Base-by-base conservation (phyloP, 2,888 invertebrate genomes). In the Pristionchus arcanus region DNA sequence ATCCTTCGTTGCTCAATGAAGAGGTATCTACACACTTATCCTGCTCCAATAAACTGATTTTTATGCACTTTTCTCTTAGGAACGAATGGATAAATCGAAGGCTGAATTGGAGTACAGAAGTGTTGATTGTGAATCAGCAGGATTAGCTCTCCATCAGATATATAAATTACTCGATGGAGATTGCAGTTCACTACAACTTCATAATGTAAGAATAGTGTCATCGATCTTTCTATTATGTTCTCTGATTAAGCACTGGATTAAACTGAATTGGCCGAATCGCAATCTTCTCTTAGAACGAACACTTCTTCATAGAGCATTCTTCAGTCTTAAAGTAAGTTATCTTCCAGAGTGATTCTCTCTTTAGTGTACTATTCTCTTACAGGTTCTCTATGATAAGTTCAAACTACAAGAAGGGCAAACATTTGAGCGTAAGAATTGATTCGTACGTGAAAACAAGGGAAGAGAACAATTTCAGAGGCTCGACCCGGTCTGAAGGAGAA, bases 401-500 rank as follows among this genome's bases (percentile, higher is more conserved):
- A 49, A 53, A 49, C 49, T 81, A 13, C 53, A 71, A 71, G 71
- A 71, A 34, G 34, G 34, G 13, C 34, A 34, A 31, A 31, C 34
- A 71, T 34, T 31, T 71, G 71, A 71, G 16, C 71, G 71, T 71
- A 71, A 16, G 31, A 16, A 31, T 0, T 34, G 71, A 7, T 71
- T 34, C 28, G 16, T 71, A 31, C 7, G 34, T 34, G 31, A 11
- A 31, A 13, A 25, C 63, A 21, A 21, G 3, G 37, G 31, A 16
- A 71, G 9, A 49, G 9, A 34, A 13, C 68, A 71, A 21, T 13
- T 21, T 5, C 42, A 49, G 74, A 28, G 13, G 25, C 42, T 28
- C 25, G 81, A 28, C 81, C 81, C n/a, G 81, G 81, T 49, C 81
- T 81, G 15, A 81, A 81, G 28, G 81, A 81, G n/a, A 81, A 81